Base-by-base conservation (phyloP, 2,888 invertebrate species). In the Margaritifera margaritifera region DNA sequence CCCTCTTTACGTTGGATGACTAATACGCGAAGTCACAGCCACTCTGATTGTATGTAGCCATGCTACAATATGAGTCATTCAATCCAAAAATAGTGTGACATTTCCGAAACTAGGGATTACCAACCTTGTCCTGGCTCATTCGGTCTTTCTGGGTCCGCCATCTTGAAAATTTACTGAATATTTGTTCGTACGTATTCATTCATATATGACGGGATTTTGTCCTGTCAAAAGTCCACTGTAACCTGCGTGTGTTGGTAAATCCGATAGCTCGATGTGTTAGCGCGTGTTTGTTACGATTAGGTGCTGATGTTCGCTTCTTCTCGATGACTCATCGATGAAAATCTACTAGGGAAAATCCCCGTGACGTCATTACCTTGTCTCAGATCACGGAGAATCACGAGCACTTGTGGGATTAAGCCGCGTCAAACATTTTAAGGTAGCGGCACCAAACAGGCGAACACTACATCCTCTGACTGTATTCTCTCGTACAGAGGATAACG, bases 301-400 rank as follows among this genome's bases (percentile, higher is more conserved):
- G 74, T 77, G 75, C 77, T 74, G 81, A 81, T 80, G 80, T 83
- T 83, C 85, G 83, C 84, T 87, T 84, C 84, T 85, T 81, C 71
- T 72, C 70, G 81, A 85, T 87, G 86, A 87, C 84, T 87, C 86
- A 87, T 87, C 85, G 79, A 82, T 81, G 82, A 83, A 75, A 64
- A 79, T 79, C 82, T 83, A 81, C 80, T 80, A 78, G 86, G 86
- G 86, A 87, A 87, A 86, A 85, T 85, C 86, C 86, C 85, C 77
- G 80, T 86, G 86, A 84, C 84, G 84, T 86, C 84, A 86, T 78
- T 73, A 69, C 58, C 63, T 52, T 62, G 63, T 62, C 55, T 60
- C 64, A 62, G 50, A 68, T 76, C 76, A 74, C 76, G 42, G 42
- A 42, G 42, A 42, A 42, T 15, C 15, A 42, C 42, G 42, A 42